A percentile compares a stretch with the other conserved stretches of the same genome.
Evolutionary conservation across 2,113 vertebrate genomes (phyloP).

Genomic region (Datnioides undecimradiatus): DNA sequence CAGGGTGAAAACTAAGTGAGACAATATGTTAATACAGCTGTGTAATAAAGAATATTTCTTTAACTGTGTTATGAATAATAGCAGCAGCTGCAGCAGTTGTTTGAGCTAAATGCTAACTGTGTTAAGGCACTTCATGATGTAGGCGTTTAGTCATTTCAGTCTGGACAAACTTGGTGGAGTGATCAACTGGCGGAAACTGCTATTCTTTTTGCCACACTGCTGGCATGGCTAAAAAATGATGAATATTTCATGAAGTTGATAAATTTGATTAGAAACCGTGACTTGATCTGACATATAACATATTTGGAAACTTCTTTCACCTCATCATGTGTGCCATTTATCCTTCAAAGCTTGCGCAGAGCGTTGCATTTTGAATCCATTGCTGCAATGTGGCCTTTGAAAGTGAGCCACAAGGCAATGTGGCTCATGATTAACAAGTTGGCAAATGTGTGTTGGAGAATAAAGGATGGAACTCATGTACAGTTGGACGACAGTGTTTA

Average conservation of each 20-base stretch:
- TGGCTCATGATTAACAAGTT: background rate
- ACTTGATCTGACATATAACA: too few relatives aligned
- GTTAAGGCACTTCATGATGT: too few relatives aligned
- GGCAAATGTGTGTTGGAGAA: slow-evolving; percentile 11
- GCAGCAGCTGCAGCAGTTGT: too few relatives aligned
- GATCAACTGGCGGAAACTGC: too few relatives aligned
- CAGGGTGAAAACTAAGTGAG: background rate
- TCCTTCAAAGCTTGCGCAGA: background rate
- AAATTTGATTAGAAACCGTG: background rate
- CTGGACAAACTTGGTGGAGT: too few relatives aligned
- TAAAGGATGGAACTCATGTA: background rate
- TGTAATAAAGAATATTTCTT: background rate
- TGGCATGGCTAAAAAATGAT: background rate
- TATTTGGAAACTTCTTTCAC: background rate
- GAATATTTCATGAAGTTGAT: background rate
- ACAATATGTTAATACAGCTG: background rate
- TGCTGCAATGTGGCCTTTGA: background rate
- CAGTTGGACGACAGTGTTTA: background rate
- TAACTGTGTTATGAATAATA: background rate
- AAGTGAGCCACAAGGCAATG: background rate
- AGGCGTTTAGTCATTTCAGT: too few relatives aligned
- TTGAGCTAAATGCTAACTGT: too few relatives aligned
- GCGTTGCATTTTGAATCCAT: background rate
- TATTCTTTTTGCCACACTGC: background rate
- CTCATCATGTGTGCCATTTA: background rate